A percentile compares a stretch with the other conserved stretches of the same genome.
Evolutionary conservation across 1,140 invertebrate species (phyloP).

Genomic region (Nomia melanderi): DNA sequence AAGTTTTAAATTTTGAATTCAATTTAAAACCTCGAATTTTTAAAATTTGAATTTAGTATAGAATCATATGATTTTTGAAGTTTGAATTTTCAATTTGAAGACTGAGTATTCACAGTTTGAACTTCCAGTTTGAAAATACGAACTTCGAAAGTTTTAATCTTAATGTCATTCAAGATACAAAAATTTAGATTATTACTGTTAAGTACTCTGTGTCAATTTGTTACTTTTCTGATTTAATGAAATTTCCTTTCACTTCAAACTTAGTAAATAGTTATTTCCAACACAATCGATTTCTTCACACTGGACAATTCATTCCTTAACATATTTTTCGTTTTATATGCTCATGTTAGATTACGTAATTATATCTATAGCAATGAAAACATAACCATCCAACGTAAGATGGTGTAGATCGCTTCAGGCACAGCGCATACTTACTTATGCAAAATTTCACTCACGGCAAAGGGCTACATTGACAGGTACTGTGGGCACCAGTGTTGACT

Average conservation of each 20-base stretch:
- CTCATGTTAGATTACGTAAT: conserved; percentile 70
- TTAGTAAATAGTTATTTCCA: too few relatives aligned
- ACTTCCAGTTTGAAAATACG: too few relatives aligned
- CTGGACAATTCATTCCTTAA: background rate
- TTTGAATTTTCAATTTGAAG: too few relatives aligned
- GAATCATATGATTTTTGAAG: too few relatives aligned
- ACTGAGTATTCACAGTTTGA: too few relatives aligned
- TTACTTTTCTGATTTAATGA: conserved; percentile 7
- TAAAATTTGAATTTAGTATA: too few relatives aligned
- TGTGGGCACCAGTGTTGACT: background rate
- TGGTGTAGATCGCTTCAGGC: conserved; percentile 59
- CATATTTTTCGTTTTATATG: conserved; percentile 56
- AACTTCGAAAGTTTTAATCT: too few relatives aligned
- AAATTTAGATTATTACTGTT: too few relatives aligned
- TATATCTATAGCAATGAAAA: conserved; percentile 79
- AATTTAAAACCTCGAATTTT: too few relatives aligned
- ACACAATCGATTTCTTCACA: conserved; percentile 1
- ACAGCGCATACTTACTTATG: conserved; percentile 66
- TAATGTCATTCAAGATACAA: too few relatives aligned
- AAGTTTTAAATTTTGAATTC: too few relatives aligned
- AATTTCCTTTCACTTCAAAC: conserved; percentile 27
- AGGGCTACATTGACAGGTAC: conserved; percentile 36
- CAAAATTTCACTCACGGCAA: conserved; percentile 62
- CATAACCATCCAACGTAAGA: conserved; percentile 38
- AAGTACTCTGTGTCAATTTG: too few relatives aligned